Conservation (phyloP, 2,797 vertebrate genomes). For the Eupleurogrammus muticus region DNA sequence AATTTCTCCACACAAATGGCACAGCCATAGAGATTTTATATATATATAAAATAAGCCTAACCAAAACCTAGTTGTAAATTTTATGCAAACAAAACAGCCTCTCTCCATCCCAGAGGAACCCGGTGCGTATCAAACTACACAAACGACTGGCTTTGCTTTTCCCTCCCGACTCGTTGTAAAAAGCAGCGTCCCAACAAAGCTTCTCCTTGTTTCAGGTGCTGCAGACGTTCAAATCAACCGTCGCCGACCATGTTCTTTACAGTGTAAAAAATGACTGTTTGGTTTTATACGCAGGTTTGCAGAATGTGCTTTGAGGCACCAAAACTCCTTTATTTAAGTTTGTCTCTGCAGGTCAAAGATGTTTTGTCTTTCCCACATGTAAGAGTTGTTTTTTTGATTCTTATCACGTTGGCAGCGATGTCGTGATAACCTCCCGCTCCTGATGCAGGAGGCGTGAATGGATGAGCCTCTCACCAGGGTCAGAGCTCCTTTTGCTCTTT, state of each 20-base stretch:
- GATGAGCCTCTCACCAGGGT: background rate
- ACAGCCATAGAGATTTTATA: no score
- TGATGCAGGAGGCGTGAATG: constrained; percentile 1
- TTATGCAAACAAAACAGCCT: no score
- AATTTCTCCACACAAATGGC: background rate
- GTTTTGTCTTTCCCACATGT: background rate
- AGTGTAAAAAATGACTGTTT: background rate
- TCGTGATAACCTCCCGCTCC: background rate
- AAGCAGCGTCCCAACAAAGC: no score
- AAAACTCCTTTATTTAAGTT: background rate
- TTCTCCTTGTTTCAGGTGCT: no score
- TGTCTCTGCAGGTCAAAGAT: background rate
- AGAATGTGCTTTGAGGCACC: constrained; percentile 8
- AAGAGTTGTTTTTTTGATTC: background rate
- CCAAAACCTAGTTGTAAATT: no score
- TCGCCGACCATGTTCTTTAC: background rate
- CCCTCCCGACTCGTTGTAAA: no score
- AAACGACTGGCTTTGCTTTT: no score
- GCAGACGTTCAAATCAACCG: background rate
- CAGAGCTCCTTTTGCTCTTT: background rate
- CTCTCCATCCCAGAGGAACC: background rate
- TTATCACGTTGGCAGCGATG: background rate
- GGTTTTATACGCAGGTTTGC: background rate
- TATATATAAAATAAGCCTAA: no score
- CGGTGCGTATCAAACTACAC: no score